A percentile compares a stretch with the other conserved stretches of the same genome.
phyloP scores from a whole-genome alignment of 2,113 vertebrate genomes.

The Amphilophus citrinellus region DNA sequence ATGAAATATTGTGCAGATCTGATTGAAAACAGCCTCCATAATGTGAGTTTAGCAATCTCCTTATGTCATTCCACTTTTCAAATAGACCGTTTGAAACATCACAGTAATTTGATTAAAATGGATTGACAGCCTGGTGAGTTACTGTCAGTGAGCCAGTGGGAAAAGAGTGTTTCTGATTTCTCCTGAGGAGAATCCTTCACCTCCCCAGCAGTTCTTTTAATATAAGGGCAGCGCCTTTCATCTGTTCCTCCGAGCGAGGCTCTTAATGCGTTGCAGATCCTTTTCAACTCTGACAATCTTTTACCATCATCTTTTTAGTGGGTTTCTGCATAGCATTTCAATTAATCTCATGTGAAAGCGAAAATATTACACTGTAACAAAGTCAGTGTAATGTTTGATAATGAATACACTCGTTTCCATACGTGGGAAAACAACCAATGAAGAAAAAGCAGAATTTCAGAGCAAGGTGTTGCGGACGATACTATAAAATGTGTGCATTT shows the following conservation, averaged over 20 bases:
- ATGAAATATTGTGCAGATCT: slow-evolving; percentile 61
- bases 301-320: slow-evolving; percentile 64
- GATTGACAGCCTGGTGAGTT: slow-evolving; percentile 65
- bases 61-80: slow-evolving; percentile 64
- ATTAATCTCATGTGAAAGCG: slow-evolving; percentile 62
- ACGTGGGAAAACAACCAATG: background rate
- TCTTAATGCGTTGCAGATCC: slow-evolving; percentile 79
- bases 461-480: background rate
- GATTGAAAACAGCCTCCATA: slow-evolving; percentile 70
- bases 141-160: slow-evolving; percentile 62
- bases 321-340: slow-evolving; percentile 53
- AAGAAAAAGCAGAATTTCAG: background rate
- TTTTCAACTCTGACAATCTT: slow-evolving; percentile 63
- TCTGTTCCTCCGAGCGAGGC: slow-evolving; percentile 60
- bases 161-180: slow-evolving; percentile 69
- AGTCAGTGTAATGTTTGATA: slow-evolving; percentile 29
- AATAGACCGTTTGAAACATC: slow-evolving; percentile 68
- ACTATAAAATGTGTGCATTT: background rate
- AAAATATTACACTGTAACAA: slow-evolving; percentile 27
- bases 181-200: slow-evolving; percentile 68
- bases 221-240: slow-evolving; percentile 69
- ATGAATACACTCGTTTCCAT: background rate
- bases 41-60: slow-evolving; percentile 49
- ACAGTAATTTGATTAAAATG: slow-evolving; percentile 74
- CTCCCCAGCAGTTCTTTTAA: slow-evolving; percentile 52